Percentiles rank a stretch among this genome's conserved stretches.
phyloP scores from a whole-genome alignment of 2,113 vertebrate species.

The Pholis gunnellus region DNA sequence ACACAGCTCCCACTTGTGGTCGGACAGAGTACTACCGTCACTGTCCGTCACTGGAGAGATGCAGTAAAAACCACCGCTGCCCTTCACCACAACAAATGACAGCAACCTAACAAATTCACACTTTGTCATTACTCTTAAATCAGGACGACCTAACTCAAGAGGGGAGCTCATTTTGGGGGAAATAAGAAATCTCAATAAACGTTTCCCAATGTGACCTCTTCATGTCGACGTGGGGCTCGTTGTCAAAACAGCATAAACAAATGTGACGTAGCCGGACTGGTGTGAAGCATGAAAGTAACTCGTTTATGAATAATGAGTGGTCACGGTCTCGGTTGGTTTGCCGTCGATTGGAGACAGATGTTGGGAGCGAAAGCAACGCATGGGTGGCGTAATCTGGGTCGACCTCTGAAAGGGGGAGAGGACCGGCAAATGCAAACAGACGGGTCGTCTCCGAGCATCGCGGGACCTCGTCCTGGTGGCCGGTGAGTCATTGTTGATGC shows the following conservation, averaged over 20 bases:
- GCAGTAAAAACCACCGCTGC: constrained; percentile 16
- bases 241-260: constrained; percentile 69
- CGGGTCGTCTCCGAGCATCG: constrained; percentile 49
- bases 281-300: constrained; percentile 68
- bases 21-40: background rate
- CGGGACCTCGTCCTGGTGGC: constrained; percentile 36
- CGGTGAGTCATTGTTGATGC: constrained; percentile 4
- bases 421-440: constrained; percentile 62
- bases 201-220: constrained; percentile 61
- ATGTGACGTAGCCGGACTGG: constrained; percentile 67
- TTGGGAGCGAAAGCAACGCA: constrained; percentile 62
- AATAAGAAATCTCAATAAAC: constrained; percentile 43
- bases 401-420: constrained; percentile 58
- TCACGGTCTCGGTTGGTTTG: constrained; percentile 73
- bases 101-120: constrained; percentile 21
- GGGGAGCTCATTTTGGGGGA: constrained; percentile 31
- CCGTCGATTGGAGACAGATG: constrained; percentile 80
- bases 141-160: constrained; percentile 13
- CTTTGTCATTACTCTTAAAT: constrained; percentile 11
- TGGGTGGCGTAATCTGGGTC: constrained; percentile 81
- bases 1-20: constrained; percentile 81
- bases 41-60: background rate
- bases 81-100: constrained; percentile 37
- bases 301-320: constrained; percentile 78
- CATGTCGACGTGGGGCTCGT: constrained; percentile 38